Evolutionary conservation across 2,113 vertebrate genomes (phyloP).

Genomic region (Notothenia rossii): DNA sequence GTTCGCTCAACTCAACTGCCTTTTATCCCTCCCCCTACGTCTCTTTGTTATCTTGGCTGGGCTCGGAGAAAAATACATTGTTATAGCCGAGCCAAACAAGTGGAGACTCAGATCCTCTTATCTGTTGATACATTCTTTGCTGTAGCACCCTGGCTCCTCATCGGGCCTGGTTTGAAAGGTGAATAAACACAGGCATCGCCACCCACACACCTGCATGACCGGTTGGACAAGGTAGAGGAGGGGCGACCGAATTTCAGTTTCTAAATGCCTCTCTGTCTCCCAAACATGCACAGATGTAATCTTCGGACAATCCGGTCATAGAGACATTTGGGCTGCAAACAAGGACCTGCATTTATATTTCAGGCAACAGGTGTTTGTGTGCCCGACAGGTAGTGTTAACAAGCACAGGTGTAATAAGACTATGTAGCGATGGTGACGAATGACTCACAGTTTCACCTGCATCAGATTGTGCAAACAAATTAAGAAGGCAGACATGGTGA

Average conservation of each 20-base stretch:
- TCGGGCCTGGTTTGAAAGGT: slow-evolving; percentile 37
- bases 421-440: background rate
- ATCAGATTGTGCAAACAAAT: slow-evolving; percentile 14
- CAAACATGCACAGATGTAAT: slow-evolving; percentile 40
- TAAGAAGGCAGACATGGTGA: background rate
- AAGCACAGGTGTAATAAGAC: background rate
- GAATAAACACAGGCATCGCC: slow-evolving; percentile 44
- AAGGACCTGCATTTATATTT: slow-evolving; percentile 29
- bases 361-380: slow-evolving; percentile 32
- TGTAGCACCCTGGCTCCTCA: slow-evolving; percentile 4
- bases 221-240: slow-evolving; percentile 61
- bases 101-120: slow-evolving; percentile 60
- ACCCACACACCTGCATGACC: slow-evolving; percentile 55
- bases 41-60: slow-evolving; percentile 31
- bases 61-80: slow-evolving; percentile 44
- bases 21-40: slow-evolving; percentile 8
- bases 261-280: slow-evolving; percentile 19
- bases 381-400: slow-evolving; percentile 3
- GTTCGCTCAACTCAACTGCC: slow-evolving; percentile 9
- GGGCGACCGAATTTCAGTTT: slow-evolving; percentile 36
- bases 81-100: slow-evolving; percentile 61
- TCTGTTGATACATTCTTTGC: slow-evolving; percentile 54
- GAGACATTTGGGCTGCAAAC: slow-evolving; percentile 24
- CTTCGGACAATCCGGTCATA: background rate
- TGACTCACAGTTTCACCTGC: slow-evolving; percentile 62